Conservation (phyloP, 2,888 invertebrate species). For the Xylota segnis region DNA sequence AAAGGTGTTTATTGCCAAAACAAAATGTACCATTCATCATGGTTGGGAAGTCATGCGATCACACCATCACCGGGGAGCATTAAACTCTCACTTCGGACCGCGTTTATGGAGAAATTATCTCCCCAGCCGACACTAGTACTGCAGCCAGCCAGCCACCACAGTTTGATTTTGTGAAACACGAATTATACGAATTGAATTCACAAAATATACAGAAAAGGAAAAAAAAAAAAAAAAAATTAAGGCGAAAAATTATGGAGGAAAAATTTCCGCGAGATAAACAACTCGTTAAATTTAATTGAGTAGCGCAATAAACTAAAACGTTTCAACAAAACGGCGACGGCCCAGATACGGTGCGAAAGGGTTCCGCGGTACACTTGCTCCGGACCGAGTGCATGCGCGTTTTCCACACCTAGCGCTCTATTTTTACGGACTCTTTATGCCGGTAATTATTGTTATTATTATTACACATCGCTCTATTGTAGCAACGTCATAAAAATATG, state of each 20-base stretch:
- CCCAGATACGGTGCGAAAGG: slow-evolving; percentile 63
- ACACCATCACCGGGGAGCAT: slow-evolving; percentile 43
- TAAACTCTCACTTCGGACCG: slow-evolving; percentile 65
- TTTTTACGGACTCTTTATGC: slow-evolving; percentile 68
- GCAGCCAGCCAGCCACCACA: slow-evolving; percentile 3
- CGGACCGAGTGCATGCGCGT: slow-evolving; percentile 55
- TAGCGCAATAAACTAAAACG: slow-evolving; percentile 75
- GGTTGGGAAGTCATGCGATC: slow-evolving; percentile 67
- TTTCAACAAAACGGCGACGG: slow-evolving; percentile 73
- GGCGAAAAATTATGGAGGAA: slow-evolving; percentile 50
- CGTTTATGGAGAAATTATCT: slow-evolving; percentile 66
- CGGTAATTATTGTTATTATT: slow-evolving; percentile 75
- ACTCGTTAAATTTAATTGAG: slow-evolving; percentile 76
- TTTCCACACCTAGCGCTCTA: slow-evolving; percentile 49
- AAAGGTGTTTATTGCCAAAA: slow-evolving; percentile 69
- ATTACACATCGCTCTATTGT: slow-evolving; percentile 63
- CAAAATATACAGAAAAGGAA: slow-evolving; percentile 27
- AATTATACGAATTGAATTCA: slow-evolving; percentile 65
- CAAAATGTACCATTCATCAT: slow-evolving; percentile 68
- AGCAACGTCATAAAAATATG: slow-evolving; percentile 72
- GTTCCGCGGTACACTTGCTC: slow-evolving; percentile 57
- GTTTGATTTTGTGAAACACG: slow-evolving; percentile 69
- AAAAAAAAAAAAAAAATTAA: slow-evolving; percentile 26
- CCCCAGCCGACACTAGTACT: slow-evolving; percentile 40
- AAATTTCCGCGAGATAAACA: slow-evolving; percentile 62